A percentile compares a stretch with the other conserved stretches of the same genome.
Conservation (phyloP, 2,888 invertebrate species). For the Bruchidius siliquastri region DNA sequence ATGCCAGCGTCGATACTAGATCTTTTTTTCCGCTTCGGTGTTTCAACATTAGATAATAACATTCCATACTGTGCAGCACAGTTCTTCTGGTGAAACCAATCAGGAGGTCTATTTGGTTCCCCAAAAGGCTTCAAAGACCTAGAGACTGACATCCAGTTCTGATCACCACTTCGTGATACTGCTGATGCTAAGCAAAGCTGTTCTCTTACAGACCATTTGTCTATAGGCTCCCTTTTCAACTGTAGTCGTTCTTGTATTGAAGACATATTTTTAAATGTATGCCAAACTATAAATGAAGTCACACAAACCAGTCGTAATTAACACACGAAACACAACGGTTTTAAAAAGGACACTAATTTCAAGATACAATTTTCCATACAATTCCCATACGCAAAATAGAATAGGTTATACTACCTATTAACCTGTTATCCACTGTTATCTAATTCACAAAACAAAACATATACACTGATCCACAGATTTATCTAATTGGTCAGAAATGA, state of each 20-base stretch:
- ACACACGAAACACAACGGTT: too few relatives aligned
- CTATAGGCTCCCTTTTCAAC: constrained; percentile 66
- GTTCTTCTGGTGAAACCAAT: constrained; percentile 87
- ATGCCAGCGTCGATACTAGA: constrained; percentile 52
- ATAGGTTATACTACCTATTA: too few relatives aligned
- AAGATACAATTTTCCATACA: too few relatives aligned
- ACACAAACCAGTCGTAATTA: too few relatives aligned
- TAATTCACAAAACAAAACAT: too few relatives aligned
- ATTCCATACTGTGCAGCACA: constrained; percentile 87
- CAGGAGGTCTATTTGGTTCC: constrained; percentile 69
- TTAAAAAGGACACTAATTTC: too few relatives aligned
- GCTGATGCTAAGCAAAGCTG: constrained; percentile 83
- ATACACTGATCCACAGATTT: too few relatives aligned
- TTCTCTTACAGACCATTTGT: constrained; percentile 82
- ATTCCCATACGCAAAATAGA: too few relatives aligned
- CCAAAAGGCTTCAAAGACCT: constrained; percentile 72
- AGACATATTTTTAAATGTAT: constrained; percentile 29
- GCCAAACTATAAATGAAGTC: too few relatives aligned
- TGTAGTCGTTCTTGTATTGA: constrained; percentile 47
- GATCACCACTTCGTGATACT: constrained; percentile 79
- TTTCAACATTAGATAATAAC: constrained; percentile 75
- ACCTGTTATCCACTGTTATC: too few relatives aligned
- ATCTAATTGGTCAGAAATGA: too few relatives aligned
- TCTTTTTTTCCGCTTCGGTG: constrained; percentile 79
- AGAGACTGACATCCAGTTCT: constrained; percentile 89